A percentile compares a stretch with the other conserved stretches of the same genome.
Evolutionary conservation across 2,113 vertebrate species (phyloP).

Genomic region (Sturnus vulgaris): DNA sequence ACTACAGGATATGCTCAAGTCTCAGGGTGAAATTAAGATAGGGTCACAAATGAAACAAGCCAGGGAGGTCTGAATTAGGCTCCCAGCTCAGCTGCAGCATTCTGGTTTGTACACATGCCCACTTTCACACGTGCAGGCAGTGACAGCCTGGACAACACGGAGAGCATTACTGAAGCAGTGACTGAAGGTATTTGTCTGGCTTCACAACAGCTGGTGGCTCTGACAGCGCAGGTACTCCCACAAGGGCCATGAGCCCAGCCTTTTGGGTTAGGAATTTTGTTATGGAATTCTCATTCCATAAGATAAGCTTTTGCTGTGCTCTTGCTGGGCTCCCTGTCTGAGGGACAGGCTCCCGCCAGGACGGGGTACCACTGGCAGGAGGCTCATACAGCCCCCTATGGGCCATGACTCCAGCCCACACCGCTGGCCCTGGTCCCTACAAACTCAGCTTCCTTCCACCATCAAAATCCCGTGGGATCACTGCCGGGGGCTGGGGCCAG

Average conservation of each 20-base stretch:
- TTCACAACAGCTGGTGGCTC: neutral
- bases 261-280: neutral
- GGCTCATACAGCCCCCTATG: neutral
- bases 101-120: neutral
- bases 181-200: neutral
- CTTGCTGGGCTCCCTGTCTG: neutral
- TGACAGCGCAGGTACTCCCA: neutral
- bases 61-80: neutral
- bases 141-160: neutral
- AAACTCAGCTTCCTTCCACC: neutral
- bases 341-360: neutral
- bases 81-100: neutral
- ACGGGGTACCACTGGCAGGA: rapidly evolving
- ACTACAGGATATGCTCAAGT: neutral
- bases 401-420: neutral
- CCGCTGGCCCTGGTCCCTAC: neutral
- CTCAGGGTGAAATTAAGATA: neutral
- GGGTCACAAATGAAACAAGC: neutral
- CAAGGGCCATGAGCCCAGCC: neutral
- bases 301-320: neutral
- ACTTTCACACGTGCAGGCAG: neutral
- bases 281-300: neutral
- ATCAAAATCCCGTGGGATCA: neutral
- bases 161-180: neutral
- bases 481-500: neutral